Percentiles rank a stretch among this genome's conserved stretches.
Evolutionary conservation across 2,797 vertebrate genomes (phyloP).

Genomic region (Rhinogobio ventralis): DNA sequence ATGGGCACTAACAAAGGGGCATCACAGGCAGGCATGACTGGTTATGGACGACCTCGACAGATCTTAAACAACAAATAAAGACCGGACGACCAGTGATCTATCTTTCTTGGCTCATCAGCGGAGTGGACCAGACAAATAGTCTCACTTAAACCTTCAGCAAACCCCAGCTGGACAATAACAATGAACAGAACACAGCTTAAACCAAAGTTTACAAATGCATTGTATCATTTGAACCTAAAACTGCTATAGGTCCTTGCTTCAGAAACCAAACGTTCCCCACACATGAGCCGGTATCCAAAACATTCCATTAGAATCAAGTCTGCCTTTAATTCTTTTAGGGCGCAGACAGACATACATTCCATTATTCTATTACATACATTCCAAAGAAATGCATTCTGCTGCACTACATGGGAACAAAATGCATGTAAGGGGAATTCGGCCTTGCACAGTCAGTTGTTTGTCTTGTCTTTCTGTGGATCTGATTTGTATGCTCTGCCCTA

Average conservation of each 20-base stretch:
- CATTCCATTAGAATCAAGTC: constrained; percentile 41
- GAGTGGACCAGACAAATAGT: constrained; percentile 50
- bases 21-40: constrained; percentile 92
- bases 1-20: constrained; percentile 96
- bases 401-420: constrained; percentile 23
- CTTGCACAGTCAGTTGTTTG: background rate
- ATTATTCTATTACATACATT: constrained; percentile 32
- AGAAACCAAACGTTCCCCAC: background rate
- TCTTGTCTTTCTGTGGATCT: constrained; percentile 28
- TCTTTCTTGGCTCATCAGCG: constrained; percentile 53
- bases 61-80: constrained; percentile 82
- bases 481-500: constrained; percentile 37
- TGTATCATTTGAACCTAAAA: constrained; percentile 4
- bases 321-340: constrained; percentile 15
- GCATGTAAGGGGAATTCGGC: background rate
- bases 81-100: background rate
- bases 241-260: background rate
- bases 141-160: constrained; percentile 36
- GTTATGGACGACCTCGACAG: constrained; percentile 91
- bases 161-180: constrained; percentile 45
- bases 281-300: background rate
- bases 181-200: constrained; percentile 46
- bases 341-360: constrained; percentile 29
- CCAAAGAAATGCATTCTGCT: constrained; percentile 20
- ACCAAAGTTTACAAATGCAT: constrained; percentile 20